Evolutionary conservation across 1,140 invertebrate genomes (phyloP), one percentile per base, ranked within the genome.

Genomic region (Pteromalus puparum): DNA sequence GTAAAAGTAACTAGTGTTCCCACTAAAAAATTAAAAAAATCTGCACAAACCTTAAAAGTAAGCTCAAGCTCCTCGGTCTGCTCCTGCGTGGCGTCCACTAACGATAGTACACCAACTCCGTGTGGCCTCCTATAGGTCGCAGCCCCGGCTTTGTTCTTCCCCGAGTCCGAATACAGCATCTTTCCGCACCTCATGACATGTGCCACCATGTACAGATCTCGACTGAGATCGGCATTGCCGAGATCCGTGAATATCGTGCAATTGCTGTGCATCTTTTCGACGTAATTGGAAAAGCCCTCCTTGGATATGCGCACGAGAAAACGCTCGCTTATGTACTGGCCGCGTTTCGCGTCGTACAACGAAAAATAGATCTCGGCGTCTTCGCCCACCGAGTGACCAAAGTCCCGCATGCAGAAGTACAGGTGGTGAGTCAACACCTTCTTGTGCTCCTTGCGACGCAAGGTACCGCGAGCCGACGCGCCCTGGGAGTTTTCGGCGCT

Each of bases 331-430:
- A 97, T 91, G 61, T 96, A 96, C 68, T 95, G 94, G 81, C 94
- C 94, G 82, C 95, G 94, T 87, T 95, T 95, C 2, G 95, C 95
- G 91, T 98, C 97, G 91, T 97, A 98, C 0, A 99, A 91, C 72
- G 97, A 97, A 88, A 98, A 96, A 87, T 97, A 96, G 7, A 98
- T 95, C 93, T 98, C 97, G 0, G 96, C 96, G 89, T 98, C 97
- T 91, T 98, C 97, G 0, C 97, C 97, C 21, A 97, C 95, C 21
- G 96, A 95, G 88, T 97, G 96, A 0, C 97, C 96, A 90, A 98
- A 98, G 90, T 98, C 97, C 10, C 97, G 92, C 96, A 98, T 97
- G 89, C 96, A 97, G 90, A 98, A 96, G 91, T 97, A 97, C 12
- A 98, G 92, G 90, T 98, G 97, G 91, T 98, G 96, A 1, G 96